phyloP scores from a whole-genome alignment of 1,140 invertebrate species.

The Ceratosolen fusciceps region DNA sequence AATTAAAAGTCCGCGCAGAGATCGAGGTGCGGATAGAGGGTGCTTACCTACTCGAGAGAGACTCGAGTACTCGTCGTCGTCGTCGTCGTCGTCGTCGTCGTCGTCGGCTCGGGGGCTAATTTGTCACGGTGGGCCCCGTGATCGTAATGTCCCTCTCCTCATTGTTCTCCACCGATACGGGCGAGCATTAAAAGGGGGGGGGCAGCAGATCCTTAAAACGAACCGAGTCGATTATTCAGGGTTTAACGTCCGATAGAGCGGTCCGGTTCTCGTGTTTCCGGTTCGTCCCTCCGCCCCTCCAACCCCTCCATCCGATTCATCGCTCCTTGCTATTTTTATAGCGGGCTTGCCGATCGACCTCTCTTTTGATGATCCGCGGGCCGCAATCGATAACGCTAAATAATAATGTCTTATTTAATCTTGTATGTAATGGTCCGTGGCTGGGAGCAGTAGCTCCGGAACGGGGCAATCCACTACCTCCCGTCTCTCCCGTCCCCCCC shows the following conservation, averaged over 20 bases:
- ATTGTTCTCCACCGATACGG: neutral
- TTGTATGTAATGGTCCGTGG: neutral
- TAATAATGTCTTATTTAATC: slow-evolving; percentile 27
- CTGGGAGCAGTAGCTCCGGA: too few relatives aligned
- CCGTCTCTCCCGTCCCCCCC: neutral
- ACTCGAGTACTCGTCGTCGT: neutral
- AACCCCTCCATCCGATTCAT: neutral
- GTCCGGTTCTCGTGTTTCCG: neutral
- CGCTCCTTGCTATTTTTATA: neutral
- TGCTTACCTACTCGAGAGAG: neutral
- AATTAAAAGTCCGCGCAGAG: neutral
- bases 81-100: too few relatives aligned
- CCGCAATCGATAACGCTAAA: neutral
- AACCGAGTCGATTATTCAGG: neutral
- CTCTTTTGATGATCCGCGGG: neutral
- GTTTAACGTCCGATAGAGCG: neutral
- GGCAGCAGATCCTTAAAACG: neutral
- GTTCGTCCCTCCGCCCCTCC: too few relatives aligned
- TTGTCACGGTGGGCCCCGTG: too few relatives aligned
- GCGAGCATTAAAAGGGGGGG: too few relatives aligned
- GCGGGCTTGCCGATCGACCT: neutral
- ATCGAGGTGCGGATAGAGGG: neutral
- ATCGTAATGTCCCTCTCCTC: too few relatives aligned
- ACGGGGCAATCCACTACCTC: too few relatives aligned
- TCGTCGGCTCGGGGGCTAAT: too few relatives aligned